phyloP scores from a whole-genome alignment of 2,113 vertebrate genomes.

The Glaucidium brasilianum region DNA sequence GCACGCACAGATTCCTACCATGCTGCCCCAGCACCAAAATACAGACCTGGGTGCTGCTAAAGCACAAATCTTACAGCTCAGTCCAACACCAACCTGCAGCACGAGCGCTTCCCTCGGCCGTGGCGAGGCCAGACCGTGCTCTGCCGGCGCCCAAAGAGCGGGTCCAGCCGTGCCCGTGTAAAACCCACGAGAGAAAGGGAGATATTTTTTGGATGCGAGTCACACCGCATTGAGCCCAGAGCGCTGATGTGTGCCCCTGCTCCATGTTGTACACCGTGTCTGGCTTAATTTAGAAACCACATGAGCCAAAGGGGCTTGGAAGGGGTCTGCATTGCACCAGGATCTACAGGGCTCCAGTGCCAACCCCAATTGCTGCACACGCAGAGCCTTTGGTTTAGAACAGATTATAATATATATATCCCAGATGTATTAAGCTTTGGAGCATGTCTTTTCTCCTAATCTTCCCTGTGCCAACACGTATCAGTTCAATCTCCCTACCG shows the following conservation, averaged over 20 bases:
- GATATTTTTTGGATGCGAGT: neutral
- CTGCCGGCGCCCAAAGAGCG: accelerated
- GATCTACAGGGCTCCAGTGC: neutral
- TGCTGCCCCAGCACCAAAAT: neutral
- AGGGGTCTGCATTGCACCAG: neutral
- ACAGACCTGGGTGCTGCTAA: neutral
- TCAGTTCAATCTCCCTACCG: neutral
- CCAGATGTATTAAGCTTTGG: neutral
- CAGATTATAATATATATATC: accelerated
- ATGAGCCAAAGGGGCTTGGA: neutral
- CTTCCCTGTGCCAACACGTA: accelerated
- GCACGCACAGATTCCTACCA: neutral
- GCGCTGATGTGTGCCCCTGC: neutral
- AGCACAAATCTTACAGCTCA: neutral
- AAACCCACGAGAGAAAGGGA: neutral
- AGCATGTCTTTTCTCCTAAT: neutral
- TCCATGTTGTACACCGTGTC: accelerated
- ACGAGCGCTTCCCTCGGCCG: accelerated
- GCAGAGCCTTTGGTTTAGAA: neutral
- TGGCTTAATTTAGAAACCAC: accelerated
- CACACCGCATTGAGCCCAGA: neutral
- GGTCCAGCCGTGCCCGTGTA: accelerated
- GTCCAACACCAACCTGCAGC: neutral
- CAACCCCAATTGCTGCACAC: neutral
- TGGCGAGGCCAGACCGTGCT: accelerated